Evolutionary conservation across 2,113 vertebrate genomes (phyloP).

Genomic region (Trematomus loennbergii): DNA sequence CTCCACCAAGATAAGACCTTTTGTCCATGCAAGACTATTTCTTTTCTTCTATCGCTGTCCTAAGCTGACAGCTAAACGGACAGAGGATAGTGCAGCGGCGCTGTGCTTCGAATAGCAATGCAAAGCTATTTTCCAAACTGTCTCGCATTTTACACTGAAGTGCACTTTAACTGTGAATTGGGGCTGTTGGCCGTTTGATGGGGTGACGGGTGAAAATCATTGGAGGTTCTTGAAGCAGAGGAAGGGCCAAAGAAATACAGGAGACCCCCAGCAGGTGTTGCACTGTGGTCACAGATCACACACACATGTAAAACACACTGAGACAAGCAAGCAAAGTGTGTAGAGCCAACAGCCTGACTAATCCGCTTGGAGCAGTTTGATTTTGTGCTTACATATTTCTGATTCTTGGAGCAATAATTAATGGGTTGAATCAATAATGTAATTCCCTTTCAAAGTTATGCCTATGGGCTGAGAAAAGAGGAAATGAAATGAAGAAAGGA

Average conservation of each 20-base stretch:
- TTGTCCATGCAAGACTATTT: conserved; percentile 66
- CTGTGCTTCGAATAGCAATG: conserved; percentile 69
- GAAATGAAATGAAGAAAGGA: conserved; percentile 19
- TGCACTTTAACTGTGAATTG: conserved; percentile 48
- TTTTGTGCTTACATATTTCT: conserved; percentile 15
- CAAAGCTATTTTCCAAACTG: conserved; percentile 32
- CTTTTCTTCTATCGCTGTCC: conserved; percentile 48
- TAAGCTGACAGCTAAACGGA: conserved; percentile 59
- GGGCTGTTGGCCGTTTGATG: conserved; percentile 39
- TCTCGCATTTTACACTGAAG: conserved; percentile 45
- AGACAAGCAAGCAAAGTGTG: too few relatives aligned
- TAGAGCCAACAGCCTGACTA: neutral
- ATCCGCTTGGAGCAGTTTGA: conserved; percentile 14
- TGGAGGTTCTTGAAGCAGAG: conserved; percentile 24
- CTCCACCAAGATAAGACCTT: conserved; percentile 69
- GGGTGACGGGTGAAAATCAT: conserved; percentile 53
- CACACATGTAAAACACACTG: neutral
- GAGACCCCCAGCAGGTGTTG: conserved; percentile 30
- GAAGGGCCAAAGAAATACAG: conserved; percentile 27
- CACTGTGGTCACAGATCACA: conserved; percentile 25
- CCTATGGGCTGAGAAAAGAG: conserved; percentile 38
- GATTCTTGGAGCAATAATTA: conserved; percentile 46
- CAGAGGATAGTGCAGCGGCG: conserved; percentile 21
- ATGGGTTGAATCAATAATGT: conserved; percentile 56
- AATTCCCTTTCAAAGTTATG: conserved; percentile 44